Conservation (phyloP, 2,888 invertebrate genomes). For the Steinernema hermaphroditum region DNA sequence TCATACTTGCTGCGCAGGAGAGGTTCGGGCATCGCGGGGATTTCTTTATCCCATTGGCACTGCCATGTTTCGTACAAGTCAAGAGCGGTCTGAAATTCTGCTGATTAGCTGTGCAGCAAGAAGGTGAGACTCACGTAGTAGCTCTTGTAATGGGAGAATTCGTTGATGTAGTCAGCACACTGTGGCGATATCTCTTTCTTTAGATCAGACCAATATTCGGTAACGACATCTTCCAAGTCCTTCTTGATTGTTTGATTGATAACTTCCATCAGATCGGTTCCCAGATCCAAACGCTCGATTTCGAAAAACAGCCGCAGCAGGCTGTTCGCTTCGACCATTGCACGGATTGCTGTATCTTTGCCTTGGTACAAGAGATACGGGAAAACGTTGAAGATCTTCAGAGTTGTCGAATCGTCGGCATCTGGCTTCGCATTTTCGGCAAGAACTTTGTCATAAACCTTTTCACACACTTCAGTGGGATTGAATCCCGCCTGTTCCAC, state of each 20-base stretch:
- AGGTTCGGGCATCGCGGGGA: not conserved
- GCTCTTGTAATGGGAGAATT: not conserved
- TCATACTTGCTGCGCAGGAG: not conserved
- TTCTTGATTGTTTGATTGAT: not conserved
- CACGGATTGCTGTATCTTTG: not conserved
- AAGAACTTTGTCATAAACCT: not conserved
- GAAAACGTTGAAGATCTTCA: constrained; percentile 18
- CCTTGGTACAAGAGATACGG: not conserved
- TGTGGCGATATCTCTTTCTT: not conserved
- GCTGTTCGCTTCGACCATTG: not conserved
- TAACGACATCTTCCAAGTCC: not conserved
- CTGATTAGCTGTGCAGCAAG: not conserved
- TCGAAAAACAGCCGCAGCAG: constrained; percentile 8
- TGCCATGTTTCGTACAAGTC: not conserved
- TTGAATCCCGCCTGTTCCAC: not conserved
- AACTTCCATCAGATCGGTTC: not conserved
- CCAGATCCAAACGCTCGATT: not conserved
- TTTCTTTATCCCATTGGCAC: not conserved
- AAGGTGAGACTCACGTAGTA: not conserved
- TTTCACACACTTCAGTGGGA: not conserved
- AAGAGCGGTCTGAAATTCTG: not conserved
- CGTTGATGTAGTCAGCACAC: not conserved
- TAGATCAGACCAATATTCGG: not conserved
- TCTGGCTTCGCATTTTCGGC: not conserved
- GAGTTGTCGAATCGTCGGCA: not conserved